These are phyloP conservation scores for Brachypteracias leptosomus DNA, from an alignment of 2,113 vertebrate genomes.

Conservation along the genomic window DNA sequence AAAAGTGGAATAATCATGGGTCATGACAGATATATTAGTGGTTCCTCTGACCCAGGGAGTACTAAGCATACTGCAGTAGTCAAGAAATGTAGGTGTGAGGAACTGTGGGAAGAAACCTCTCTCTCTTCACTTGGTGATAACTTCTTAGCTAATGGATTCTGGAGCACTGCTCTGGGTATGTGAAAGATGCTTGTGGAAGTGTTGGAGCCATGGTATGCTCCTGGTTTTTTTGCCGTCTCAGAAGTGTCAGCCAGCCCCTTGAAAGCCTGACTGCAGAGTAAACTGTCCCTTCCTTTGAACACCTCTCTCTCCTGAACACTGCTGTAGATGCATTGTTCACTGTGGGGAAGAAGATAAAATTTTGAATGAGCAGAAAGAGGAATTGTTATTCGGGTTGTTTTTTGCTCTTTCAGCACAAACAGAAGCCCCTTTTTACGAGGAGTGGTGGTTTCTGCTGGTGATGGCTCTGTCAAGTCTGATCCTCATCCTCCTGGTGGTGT, in stretches of 20 bases:
- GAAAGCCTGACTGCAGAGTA: background rate
- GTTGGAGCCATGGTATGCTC: background rate
- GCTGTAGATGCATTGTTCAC: fast-evolving
- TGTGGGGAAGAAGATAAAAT: background rate
- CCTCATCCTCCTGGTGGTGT: slow-evolving; percentile 87
- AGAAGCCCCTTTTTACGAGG: slow-evolving; percentile 90
- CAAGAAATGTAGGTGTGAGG: background rate
- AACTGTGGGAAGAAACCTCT: background rate
- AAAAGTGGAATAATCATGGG: background rate
- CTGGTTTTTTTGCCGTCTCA: background rate
- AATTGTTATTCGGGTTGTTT: background rate
- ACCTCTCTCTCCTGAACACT: background rate
- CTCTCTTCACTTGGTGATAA: background rate
- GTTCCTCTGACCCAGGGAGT: background rate
- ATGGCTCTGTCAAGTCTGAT: slow-evolving; percentile 90
- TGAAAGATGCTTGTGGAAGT: background rate
- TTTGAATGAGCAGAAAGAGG: background rate
- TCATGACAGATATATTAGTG: background rate
- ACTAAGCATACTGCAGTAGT: background rate
- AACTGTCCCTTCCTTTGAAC: background rate
- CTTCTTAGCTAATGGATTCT: background rate
- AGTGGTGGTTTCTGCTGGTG: slow-evolving; percentile 98
- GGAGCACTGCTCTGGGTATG: background rate
- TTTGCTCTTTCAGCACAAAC: slow-evolving; percentile 77
- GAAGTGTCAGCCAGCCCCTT: background rate